phyloP scores from a whole-genome alignment of 1,140 invertebrate species.

The Aphelenchoides avenae region DNA sequence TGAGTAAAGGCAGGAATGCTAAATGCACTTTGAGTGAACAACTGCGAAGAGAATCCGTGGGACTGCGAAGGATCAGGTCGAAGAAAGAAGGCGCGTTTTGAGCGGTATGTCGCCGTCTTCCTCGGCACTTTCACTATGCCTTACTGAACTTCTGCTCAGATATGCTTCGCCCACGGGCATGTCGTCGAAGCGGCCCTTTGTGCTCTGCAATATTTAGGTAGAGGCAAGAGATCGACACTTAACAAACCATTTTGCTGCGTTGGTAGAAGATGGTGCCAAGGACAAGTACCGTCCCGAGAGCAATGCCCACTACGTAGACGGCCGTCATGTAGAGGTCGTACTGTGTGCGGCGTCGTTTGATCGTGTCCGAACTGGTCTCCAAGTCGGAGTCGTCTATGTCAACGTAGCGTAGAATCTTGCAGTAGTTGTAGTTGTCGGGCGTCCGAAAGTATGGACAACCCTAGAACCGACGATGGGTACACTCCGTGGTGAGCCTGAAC shows the following conservation, averaged over 20 bases:
- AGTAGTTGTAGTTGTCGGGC: conserved; percentile 42
- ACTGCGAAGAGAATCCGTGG: too few species aligned
- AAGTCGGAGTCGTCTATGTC: conserved; percentile 28
- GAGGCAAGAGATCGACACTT: not conserved
- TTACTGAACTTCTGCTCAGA: too few species aligned
- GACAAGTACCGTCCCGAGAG: conserved; percentile 34
- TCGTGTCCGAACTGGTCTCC: conserved; percentile 3
- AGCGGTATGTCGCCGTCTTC: too few species aligned
- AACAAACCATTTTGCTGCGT: conserved; percentile 49
- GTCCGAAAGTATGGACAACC: conserved; percentile 54
- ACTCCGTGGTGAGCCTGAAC: conserved; percentile 18
- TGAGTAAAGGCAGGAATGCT: too few species aligned
- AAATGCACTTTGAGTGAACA: too few species aligned
- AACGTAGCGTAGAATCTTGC: conserved; percentile 35
- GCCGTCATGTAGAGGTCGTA: conserved; percentile 42
- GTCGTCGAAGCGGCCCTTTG: conserved; percentile 30
- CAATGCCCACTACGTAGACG: conserved; percentile 37
- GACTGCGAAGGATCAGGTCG: too few species aligned
- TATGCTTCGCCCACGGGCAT: too few species aligned
- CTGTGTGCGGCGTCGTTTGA: conserved; percentile 9
- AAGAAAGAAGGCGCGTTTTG: too few species aligned
- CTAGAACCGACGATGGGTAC: not conserved
- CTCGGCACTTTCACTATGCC: too few species aligned
- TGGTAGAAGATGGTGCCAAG: conserved; percentile 54
- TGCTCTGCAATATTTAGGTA: conserved; percentile 33